These are phyloP conservation scores for Herminia tarsipennalis DNA, from an alignment of 2,888 invertebrate genomes.

Conservation along the genomic window DNA sequence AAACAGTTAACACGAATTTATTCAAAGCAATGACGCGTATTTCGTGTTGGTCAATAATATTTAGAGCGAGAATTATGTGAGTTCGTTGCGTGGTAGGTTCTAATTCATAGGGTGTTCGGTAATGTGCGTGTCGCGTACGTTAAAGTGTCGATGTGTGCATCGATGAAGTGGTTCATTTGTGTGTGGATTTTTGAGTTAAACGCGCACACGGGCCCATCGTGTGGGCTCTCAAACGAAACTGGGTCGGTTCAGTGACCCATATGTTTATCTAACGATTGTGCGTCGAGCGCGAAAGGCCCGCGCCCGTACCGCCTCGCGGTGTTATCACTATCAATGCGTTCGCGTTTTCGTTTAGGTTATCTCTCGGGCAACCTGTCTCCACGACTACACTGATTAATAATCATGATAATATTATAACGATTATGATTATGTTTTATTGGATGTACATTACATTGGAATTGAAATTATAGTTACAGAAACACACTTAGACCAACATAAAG, in stretches of 20 bases:
- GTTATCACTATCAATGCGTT: constrained; percentile 73
- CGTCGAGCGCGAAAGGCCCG: constrained; percentile 62
- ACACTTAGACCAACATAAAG: too few species aligned
- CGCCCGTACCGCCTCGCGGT: constrained; percentile 51
- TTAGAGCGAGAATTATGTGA: constrained; percentile 47
- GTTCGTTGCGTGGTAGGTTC: constrained; percentile 43
- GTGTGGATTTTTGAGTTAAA: constrained; percentile 71
- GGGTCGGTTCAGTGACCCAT: constrained; percentile 85
- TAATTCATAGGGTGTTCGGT: constrained; percentile 31
- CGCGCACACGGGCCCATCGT: constrained; percentile 62
- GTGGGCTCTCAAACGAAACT: constrained; percentile 68
- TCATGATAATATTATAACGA: too few species aligned
- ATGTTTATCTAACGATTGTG: constrained; percentile 84
- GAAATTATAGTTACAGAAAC: too few species aligned
- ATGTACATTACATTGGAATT: too few species aligned
- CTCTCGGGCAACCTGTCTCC: constrained; percentile 77
- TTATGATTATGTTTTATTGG: too few species aligned
- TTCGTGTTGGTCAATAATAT: constrained; percentile 38
- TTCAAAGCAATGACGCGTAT: constrained; percentile 37
- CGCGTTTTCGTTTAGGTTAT: constrained; percentile 81
- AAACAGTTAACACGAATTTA: constrained; percentile 32
- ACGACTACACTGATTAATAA: constrained; percentile 53
- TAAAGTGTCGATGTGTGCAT: constrained; percentile 46
- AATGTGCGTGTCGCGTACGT: constrained; percentile 31
- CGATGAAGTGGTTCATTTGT: constrained; percentile 54